Evolutionary conservation across 1,140 invertebrate genomes (phyloP), one percentile per base, ranked within the genome.

Genomic region (Diploscapter pachys): DNA sequence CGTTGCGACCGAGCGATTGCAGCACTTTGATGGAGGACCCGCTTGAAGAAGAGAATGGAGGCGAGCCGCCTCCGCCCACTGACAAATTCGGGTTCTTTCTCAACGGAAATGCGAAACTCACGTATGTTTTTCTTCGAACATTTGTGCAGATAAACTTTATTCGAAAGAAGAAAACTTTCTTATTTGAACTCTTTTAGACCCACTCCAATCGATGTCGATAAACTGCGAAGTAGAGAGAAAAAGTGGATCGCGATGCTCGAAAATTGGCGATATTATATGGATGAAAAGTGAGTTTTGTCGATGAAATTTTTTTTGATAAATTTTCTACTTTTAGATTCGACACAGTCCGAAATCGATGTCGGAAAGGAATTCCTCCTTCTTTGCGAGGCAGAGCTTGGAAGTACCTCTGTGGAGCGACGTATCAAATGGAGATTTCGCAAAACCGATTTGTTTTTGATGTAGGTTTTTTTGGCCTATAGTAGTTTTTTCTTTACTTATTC

Each of bases 241-340:
- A 98, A 98, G 90, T 98, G 96, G 95, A 89, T 98, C 56, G 90
- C 92, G 49, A 98, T 98, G 95, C 89, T 97, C 63, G 90, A 91
- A 77, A 92, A 94, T 82, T 98, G 95, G 95, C 92, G 93, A 78
- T 89, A 91, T 72, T 95, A 93, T 86, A 98, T 97, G 93, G 75
- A 76, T 56, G 62, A 76, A 48, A 66, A 72, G 49, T 71, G 50
- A 31, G 69, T 67, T 67, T 71, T n/a, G 50, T 51, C 66, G 51
- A 8, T 11, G 9, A n/a, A 9, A 13, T 31, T 31, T 31, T 31
- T 31, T 0, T 31, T 31, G 0, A 31, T 31, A 31, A 31, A 31
- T 31, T 31, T 31, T 31, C 9, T 8, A 91, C 90, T 66, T 92
- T 92, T 83, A 92, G 94, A 85, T 97, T 96, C 87, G 91, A 92